Percentiles rank a stretch among this genome's conserved stretches.
These are phyloP conservation scores for Orchestes rusci DNA, from an alignment of 2,888 invertebrate genomes.

Conservation along the genomic window DNA sequence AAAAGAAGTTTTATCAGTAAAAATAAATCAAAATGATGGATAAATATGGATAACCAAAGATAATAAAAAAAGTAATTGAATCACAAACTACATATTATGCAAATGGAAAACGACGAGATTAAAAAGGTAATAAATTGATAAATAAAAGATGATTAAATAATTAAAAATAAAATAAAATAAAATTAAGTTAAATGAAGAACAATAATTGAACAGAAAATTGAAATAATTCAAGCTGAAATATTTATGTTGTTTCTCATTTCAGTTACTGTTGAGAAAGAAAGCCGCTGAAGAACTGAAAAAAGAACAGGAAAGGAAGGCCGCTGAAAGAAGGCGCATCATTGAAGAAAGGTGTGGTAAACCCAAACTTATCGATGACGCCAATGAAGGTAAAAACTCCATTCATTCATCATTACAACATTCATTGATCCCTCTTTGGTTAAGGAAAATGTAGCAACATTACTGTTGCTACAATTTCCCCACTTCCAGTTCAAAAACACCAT, in stretches of 20 bases:
- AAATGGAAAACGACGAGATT: too few species aligned
- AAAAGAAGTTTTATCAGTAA: too few species aligned
- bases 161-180: neutral
- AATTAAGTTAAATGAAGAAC: neutral
- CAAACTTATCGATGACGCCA: slow-evolving; percentile 84
- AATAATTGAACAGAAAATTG: neutral
- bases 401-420: slow-evolving; percentile 1
- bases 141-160: too few species aligned
- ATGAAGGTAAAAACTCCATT: slow-evolving; percentile 82
- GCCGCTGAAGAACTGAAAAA: slow-evolving; percentile 99
- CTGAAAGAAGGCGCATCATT: slow-evolving; percentile 95
- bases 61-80: too few species aligned
- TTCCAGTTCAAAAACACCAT: too few species aligned
- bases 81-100: too few species aligned
- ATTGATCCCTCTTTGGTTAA: too few species aligned
- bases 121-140: too few species aligned
- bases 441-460: too few species aligned
- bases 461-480: too few species aligned
- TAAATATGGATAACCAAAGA: too few species aligned
- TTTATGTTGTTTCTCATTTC: slow-evolving; percentile 25
- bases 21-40: too few species aligned
- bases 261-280: slow-evolving; percentile 99
- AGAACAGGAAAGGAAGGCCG: slow-evolving; percentile 98
- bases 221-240: neutral
- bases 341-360: slow-evolving; percentile 91